Percentiles rank a stretch among this genome's conserved stretches.
Evolutionary conservation across 92 coral and sea anemone genomes (phyloP).

Genomic region (Ricordea florida): DNA sequence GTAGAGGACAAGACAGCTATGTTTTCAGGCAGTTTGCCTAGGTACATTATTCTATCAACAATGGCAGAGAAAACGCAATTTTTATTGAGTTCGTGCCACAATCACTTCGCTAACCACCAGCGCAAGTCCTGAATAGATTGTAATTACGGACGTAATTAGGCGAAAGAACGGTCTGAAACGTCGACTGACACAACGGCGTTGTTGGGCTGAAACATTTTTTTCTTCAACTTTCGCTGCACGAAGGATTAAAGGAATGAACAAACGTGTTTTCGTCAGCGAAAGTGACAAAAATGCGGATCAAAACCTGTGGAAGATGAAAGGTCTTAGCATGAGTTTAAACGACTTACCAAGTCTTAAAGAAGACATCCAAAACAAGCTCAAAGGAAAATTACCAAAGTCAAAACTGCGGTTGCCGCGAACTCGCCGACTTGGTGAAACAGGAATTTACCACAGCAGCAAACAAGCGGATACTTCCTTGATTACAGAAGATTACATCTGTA

Average conservation of each 20-base stretch:
- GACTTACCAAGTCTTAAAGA: slow-evolving; percentile 20
- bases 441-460: neutral
- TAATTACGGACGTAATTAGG: too few species aligned
- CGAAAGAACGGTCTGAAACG: too few species aligned
- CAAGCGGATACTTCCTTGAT: neutral
- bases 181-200: too few species aligned
- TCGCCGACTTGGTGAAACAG: slow-evolving; percentile 31
- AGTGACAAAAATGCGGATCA: neutral
- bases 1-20: neutral
- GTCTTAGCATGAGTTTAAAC: slow-evolving; percentile 16
- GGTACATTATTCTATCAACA: neutral
- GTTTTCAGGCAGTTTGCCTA: neutral
- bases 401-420: slow-evolving; percentile 9
- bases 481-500: slow-evolving; percentile 14
- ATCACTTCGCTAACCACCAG: neutral
- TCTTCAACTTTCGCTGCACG: too few species aligned
- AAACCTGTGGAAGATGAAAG: neutral
- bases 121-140: too few species aligned
- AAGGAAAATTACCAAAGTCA: slow-evolving; percentile 27
- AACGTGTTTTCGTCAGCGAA: neutral
- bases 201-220: too few species aligned
- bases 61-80: neutral
- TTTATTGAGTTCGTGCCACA: neutral
- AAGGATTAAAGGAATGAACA: neutral
- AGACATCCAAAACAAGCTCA: slow-evolving; percentile 19